These are phyloP conservation scores for Rhinoraja longicauda DNA, from an alignment of 2,797 vertebrate genomes.

Conservation along the genomic window DNA sequence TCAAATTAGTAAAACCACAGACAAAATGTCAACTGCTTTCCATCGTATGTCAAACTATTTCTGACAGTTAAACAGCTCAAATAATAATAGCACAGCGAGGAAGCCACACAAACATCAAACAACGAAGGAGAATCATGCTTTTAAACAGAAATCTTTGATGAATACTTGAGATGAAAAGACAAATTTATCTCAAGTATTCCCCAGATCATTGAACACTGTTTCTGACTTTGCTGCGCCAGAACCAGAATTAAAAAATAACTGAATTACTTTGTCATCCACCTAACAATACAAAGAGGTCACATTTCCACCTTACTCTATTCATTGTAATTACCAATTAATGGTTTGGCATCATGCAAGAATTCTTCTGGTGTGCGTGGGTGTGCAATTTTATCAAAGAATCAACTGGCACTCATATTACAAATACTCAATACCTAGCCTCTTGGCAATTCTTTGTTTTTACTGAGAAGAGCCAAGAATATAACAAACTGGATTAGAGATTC, in stretches of 20 bases:
- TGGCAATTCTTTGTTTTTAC: neutral
- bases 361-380: neutral
- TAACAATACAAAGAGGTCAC: too few relatives aligned
- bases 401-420: neutral
- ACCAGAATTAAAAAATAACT: too few relatives aligned
- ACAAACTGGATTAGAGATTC: neutral
- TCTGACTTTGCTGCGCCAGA: too few relatives aligned
- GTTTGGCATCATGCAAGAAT: neutral
- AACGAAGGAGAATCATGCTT: neutral
- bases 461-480: neutral
- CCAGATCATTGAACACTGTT: neutral
- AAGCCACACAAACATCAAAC: neutral
- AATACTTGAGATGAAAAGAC: neutral
- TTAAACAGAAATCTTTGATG: neutral
- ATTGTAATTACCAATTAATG: neutral
- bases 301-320: too few relatives aligned
- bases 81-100: neutral
- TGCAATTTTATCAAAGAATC: neutral
- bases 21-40: neutral
- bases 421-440: neutral
- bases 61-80: conserved; percentile 9
- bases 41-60: neutral
- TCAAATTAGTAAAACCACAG: neutral
- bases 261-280: too few relatives aligned
- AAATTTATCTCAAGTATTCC: neutral